Conservation (phyloP, 2,113 vertebrate genomes). For the Lagopus muta region DNA sequence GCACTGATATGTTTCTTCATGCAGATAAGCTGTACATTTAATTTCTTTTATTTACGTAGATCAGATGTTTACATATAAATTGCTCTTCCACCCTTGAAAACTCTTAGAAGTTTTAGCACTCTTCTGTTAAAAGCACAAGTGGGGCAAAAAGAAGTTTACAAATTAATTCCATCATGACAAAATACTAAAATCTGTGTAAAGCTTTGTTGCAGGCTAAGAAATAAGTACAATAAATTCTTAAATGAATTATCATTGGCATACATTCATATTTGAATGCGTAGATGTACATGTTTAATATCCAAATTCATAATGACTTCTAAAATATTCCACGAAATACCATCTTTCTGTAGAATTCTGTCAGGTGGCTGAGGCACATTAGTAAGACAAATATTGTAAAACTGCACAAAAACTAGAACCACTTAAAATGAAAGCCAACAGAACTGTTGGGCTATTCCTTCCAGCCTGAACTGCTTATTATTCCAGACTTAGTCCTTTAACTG, state of each 20-base stretch:
- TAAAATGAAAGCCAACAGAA: constrained; percentile 29
- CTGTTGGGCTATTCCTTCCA: constrained; percentile 14
- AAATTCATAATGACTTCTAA: constrained; percentile 6
- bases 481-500: not conserved
- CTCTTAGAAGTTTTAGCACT: not conserved
- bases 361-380: not conserved
- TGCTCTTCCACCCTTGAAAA: not conserved
- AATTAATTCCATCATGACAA: constrained; percentile 23
- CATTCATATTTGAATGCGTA: constrained; percentile 48
- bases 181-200: constrained; percentile 3
- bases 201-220: constrained; percentile 45
- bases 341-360: not conserved
- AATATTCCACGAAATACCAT: not conserved
- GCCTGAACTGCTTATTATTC: not conserved
- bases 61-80: not conserved
- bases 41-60: constrained; percentile 23
- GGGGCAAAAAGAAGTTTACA: not conserved
- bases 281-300: constrained; percentile 27
- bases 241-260: constrained; percentile 53
- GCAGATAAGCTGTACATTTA: not conserved
- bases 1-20: not conserved
- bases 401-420: constrained; percentile 21
- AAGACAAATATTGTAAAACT: not conserved
- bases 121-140: not conserved
- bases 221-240: constrained; percentile 57